A percentile compares a stretch with the other conserved stretches of the same genome.
phyloP scores from a whole-genome alignment of 2,797 vertebrate species.

The Pelochelys cantorii region DNA sequence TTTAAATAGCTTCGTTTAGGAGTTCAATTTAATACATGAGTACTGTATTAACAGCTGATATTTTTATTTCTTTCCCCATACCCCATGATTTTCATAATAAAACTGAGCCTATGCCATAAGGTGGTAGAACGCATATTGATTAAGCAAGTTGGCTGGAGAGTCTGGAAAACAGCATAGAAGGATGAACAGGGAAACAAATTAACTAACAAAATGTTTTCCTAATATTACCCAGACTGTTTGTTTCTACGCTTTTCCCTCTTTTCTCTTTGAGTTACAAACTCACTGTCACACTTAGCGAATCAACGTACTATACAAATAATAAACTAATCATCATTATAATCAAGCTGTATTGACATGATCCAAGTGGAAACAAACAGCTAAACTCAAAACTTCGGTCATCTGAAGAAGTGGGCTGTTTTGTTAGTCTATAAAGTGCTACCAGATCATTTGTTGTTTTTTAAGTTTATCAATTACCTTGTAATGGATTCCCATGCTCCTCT shows the following conservation, averaged over 20 bases:
- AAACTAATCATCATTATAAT: not conserved
- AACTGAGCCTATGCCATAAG: not conserved
- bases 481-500: conserved; percentile 88
- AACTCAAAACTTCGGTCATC: too few relatives aligned
- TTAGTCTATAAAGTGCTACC: too few relatives aligned
- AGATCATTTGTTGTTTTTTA: too few relatives aligned
- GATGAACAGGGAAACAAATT: conserved; percentile 9
- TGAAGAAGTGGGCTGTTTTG: too few relatives aligned
- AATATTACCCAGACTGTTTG: not conserved
- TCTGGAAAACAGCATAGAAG: not conserved
- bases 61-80: not conserved
- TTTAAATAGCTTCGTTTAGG: not conserved
- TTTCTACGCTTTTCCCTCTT: fast-evolving
- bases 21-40: not conserved
- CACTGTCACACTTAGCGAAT: not conserved
- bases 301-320: not conserved
- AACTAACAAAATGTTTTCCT: not conserved
- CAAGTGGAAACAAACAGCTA: not conserved
- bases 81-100: not conserved
- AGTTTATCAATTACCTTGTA: conserved; percentile 83
- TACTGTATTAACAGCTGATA: not conserved
- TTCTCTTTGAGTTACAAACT: not conserved
- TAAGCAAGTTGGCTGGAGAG: not conserved
- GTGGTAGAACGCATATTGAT: not conserved
- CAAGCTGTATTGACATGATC: not conserved